phyloP scores from a whole-genome alignment of 2,888 invertebrate genomes.

The Diplolepis rosae region DNA sequence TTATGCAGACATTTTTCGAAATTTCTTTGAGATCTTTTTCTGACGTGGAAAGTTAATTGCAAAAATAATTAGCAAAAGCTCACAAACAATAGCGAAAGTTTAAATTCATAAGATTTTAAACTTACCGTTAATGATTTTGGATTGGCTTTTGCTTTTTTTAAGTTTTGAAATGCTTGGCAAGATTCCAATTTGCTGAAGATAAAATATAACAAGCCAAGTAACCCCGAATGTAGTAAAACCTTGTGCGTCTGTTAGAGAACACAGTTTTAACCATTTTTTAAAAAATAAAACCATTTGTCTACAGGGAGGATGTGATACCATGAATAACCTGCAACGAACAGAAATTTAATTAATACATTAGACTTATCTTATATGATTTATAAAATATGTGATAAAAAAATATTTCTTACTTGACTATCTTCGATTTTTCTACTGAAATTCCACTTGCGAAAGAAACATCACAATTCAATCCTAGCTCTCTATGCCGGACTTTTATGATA shows the following conservation, averaged over 20 bases:
- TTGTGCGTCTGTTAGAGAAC: conserved; percentile 60
- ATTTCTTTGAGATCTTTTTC: too few relatives aligned
- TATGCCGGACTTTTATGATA: conserved; percentile 76
- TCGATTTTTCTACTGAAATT: conserved; percentile 78
- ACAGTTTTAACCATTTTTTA: conserved; percentile 76
- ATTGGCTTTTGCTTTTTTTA: conserved; percentile 24
- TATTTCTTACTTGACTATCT: conserved; percentile 67
- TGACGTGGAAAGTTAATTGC: too few relatives aligned
- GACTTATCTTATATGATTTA: too few relatives aligned
- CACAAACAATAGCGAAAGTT: too few relatives aligned
- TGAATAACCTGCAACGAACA: conserved; percentile 67
- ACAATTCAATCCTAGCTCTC: conserved; percentile 75
- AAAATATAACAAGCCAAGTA: conserved; percentile 77
- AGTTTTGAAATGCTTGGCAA: conserved; percentile 71
- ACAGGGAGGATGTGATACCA: conserved; percentile 70
- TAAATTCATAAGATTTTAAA: too few relatives aligned
- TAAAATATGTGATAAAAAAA: background rate
- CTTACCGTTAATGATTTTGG: background rate
- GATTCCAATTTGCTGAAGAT: conserved; percentile 75
- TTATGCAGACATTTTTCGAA: too few relatives aligned
- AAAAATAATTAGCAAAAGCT: too few relatives aligned
- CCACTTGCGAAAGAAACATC: conserved; percentile 79
- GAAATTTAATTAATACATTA: background rate
- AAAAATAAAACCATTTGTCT: conserved; percentile 76
- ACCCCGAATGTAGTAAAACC: conserved; percentile 76